Evolutionary conservation across 2,888 invertebrate genomes (phyloP).

Genomic region (Cepaea hortensis): DNA sequence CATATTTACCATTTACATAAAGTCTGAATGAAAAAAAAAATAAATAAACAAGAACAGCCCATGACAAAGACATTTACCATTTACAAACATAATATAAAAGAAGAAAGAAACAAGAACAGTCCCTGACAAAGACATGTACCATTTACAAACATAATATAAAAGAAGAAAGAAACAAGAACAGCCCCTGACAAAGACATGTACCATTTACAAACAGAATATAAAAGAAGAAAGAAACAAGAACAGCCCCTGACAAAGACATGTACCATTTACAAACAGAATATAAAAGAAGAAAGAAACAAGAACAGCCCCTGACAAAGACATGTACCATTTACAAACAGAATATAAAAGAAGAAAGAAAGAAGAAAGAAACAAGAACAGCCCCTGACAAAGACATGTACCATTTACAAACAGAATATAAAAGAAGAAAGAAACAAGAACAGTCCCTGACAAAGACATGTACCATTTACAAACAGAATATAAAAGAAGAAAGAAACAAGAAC

Average conservation of each 20-base stretch:
- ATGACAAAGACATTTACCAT: not conserved
- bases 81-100: not conserved
- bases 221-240: not conserved
- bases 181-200: not conserved
- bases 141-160: constrained; percentile 65
- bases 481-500: not conserved
- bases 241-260: not conserved
- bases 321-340: not conserved
- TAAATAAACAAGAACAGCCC: not conserved
- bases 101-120: not conserved
- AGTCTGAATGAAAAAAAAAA: too few relatives aligned
- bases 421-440: not conserved
- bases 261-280: constrained; percentile 70
- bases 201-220: too few relatives aligned
- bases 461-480: too few relatives aligned
- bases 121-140: constrained; percentile 54
- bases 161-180: not conserved
- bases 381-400: constrained; percentile 59
- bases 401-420: constrained; percentile 61
- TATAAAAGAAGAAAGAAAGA: too few relatives aligned
- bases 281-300: not conserved
- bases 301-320: not conserved
- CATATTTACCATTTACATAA: too few relatives aligned
- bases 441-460: not conserved
- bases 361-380: not conserved